Evolutionary conservation across 2,113 vertebrate species (phyloP).

Genomic region (Alaudala cheleensis): DNA sequence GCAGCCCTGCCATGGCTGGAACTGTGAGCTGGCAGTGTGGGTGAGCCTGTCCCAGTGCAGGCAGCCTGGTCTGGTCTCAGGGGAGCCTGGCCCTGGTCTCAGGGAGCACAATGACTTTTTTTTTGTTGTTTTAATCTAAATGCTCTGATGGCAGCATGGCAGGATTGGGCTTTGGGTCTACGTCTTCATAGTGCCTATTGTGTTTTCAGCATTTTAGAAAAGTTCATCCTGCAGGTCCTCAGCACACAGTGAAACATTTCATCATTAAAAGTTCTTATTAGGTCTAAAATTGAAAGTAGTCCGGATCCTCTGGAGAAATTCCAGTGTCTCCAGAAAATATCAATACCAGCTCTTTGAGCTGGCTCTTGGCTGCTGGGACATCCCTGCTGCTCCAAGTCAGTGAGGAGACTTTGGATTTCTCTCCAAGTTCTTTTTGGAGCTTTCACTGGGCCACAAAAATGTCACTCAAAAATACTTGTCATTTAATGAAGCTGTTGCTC

Average conservation of each 20-base stretch:
- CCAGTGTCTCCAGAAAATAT: not conserved
- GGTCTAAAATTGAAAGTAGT: not conserved
- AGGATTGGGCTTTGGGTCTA: rapidly evolving
- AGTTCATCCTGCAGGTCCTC: not conserved
- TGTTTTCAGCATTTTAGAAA: not conserved
- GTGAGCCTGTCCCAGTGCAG: not conserved
- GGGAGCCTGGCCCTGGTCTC: too few relatives aligned
- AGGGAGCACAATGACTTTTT: too few relatives aligned
- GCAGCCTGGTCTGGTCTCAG: not conserved
- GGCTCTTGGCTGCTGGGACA: not conserved
- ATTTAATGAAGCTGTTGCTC: not conserved
- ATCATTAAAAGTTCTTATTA: not conserved
- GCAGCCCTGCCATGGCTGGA: rapidly evolving
- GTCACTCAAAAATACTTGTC: not conserved
- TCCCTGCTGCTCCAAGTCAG: not conserved
- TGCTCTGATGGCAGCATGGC: not conserved
- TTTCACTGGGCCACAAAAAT: not conserved
- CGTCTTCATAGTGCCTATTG: not conserved
- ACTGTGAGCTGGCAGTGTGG: not conserved
- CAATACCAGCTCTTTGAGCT: not conserved
- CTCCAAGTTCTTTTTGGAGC: not conserved
- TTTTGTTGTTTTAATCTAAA: too few relatives aligned
- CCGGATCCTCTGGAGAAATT: not conserved
- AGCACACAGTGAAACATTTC: not conserved
- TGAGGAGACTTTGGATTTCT: not conserved